Base-by-base conservation (phyloP, 2,797 vertebrate genomes). In the Bradypodion ventrale region DNA sequence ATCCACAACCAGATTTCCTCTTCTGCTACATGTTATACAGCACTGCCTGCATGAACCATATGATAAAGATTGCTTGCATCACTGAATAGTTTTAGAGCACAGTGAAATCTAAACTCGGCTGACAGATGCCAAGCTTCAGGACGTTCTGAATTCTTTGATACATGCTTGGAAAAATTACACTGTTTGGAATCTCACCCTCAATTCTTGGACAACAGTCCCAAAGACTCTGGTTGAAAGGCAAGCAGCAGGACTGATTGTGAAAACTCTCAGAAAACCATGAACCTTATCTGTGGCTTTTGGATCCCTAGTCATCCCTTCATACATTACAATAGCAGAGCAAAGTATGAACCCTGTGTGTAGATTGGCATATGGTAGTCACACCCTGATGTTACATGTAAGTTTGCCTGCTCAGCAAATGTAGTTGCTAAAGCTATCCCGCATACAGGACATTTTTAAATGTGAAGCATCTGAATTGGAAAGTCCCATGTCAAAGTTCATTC, bases 131-230 rank as follows among this genome's bases (percentile, higher is more conserved):
- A 37, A 69, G 82, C 35, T 42, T 62, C 35, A 23, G 32, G 23
- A 40, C 19, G 19, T 42, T 68, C 82, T 83, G 49, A 68, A 83
- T 76, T 83, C 46, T 66, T 83, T 42, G 46, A 56, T 76, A 44
- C 63, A 40, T 76, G 82, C 82, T 76, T 83, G n/a, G 82, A 68
- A 83, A 83, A 83, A 68, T 56, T 56, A 83, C 56, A 62, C 59
- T 74, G 59, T 74, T 82, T 49, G 46, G 73, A 66, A 35, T 68
- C 72, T 73, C 40, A 37, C 81, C 7, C 73, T 83, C 35, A 25
- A 2, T 76, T 75, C 60, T 52, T 52, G 81, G 72, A 65, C 70
- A 49, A 21, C 59, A 46, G 2, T 46, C 70, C 70, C 19, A 49
- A 73, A 37, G 44, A 7, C 40, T 35, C n/a, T 32, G 52, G 68